Evolutionary conservation across 2,888 invertebrate species (phyloP).

Genomic region (Coremacera marginata): DNA sequence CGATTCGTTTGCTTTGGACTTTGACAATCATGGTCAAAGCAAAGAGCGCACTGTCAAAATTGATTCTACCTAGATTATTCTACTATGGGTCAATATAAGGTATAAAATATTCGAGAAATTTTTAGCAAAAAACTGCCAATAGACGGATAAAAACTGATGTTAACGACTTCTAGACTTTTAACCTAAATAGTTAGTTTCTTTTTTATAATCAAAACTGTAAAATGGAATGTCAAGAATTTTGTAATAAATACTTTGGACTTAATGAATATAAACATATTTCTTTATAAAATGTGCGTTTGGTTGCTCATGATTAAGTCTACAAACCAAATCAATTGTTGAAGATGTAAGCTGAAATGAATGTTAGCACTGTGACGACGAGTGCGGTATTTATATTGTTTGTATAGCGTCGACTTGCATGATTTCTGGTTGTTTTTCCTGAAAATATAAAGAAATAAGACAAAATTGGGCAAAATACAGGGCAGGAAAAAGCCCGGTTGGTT

Average conservation of each 20-base stretch:
- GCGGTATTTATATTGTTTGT: conserved; percentile 58
- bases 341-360: conserved; percentile 57
- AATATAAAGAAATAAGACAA: not conserved
- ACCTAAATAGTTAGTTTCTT: not conserved
- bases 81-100: not conserved
- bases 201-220: not conserved
- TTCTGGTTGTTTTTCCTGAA: conserved; percentile 59
- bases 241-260: not conserved
- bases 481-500: no score
- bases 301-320: not conserved
- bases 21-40: no score
- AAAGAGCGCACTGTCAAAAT: no score
- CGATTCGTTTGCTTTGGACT: no score
- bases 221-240: not conserved
- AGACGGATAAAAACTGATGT: conserved; percentile 3
- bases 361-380: conserved; percentile 55
- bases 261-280: not conserved
- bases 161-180: conserved; percentile 3
- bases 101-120: conserved; percentile 14
- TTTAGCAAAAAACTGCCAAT: not conserved
- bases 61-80: no score
- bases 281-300: not conserved
- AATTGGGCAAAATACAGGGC: not conserved
- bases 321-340: conserved; percentile 44
- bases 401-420: conserved; percentile 58